Percentiles rank a stretch among this genome's conserved stretches.
phyloP scores from a whole-genome alignment of 2,113 vertebrate species.

The Macquaria ambigua region DNA sequence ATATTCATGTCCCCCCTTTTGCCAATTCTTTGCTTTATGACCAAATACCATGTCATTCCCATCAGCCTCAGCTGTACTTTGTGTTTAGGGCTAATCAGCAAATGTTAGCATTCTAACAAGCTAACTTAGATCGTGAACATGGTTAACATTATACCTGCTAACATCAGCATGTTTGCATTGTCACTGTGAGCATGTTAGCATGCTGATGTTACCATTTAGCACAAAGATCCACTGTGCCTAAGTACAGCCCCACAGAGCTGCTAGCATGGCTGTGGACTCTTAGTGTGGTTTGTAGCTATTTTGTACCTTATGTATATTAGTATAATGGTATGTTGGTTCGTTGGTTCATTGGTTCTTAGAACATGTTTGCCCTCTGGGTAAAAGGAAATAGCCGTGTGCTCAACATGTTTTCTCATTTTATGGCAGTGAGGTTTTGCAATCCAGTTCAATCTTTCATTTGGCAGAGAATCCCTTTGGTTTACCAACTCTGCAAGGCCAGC shows the following conservation, averaged over 20 bases:
- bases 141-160: background rate
- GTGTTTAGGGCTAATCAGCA: background rate
- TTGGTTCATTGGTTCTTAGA: background rate
- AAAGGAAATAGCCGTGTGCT: background rate
- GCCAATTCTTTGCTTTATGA: background rate
- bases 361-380: background rate
- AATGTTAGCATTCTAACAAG: background rate
- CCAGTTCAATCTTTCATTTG: constrained; percentile 1
- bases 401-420: constrained; percentile 5
- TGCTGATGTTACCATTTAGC: background rate
- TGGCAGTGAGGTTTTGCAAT: background rate
- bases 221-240: background rate
- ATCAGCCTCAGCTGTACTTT: background rate
- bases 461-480: background rate
- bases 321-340: background rate
- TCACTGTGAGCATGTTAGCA: background rate
- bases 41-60: background rate
- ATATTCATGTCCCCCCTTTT: background rate
- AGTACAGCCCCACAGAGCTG: background rate
- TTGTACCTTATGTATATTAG: background rate
- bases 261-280: background rate
- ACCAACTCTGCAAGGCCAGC: background rate
- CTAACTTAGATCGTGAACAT: background rate
- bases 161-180: background rate
- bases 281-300: background rate